Evolutionary conservation across 2,888 invertebrate genomes (phyloP).

Genomic region (Ramazzottius varieornatus): DNA sequence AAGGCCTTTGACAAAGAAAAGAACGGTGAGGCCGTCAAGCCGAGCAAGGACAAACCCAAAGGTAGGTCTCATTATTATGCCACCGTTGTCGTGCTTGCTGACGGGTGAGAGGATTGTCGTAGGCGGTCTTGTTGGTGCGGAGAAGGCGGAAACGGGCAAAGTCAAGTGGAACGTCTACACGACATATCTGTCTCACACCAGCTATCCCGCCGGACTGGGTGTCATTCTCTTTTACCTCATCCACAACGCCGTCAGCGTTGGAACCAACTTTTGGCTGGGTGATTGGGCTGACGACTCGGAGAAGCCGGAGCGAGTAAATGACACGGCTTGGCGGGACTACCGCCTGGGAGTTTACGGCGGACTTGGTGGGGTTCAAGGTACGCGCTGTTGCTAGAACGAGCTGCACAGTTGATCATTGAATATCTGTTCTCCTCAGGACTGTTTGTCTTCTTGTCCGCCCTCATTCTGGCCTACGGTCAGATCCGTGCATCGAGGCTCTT

Average conservation of each 20-base stretch:
- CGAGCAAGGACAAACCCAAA: too few species aligned
- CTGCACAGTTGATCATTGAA: neutral
- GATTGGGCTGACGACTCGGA: neutral
- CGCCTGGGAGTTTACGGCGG: neutral
- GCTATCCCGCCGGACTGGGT: neutral
- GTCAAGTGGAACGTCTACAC: neutral
- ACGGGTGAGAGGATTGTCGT: too few species aligned
- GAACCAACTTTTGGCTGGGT: neutral
- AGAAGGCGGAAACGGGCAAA: neutral
- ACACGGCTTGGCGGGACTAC: conserved; percentile 1
- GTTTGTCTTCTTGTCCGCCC: neutral
- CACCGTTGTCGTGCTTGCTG: too few species aligned
- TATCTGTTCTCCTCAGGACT: neutral
- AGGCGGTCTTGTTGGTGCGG: neutral
- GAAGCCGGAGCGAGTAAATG: neutral
- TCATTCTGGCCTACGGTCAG: neutral
- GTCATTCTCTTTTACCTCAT: neutral
- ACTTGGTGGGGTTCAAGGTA: neutral
- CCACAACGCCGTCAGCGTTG: neutral
- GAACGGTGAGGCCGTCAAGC: neutral
- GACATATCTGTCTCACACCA: neutral
- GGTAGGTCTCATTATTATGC: too few species aligned
- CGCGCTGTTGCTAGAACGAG: too few species aligned
- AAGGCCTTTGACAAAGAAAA: neutral
- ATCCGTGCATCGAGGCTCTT: neutral